Base-by-base conservation (phyloP, 2,113 vertebrate species). In the Smithornis capensis region DNA sequence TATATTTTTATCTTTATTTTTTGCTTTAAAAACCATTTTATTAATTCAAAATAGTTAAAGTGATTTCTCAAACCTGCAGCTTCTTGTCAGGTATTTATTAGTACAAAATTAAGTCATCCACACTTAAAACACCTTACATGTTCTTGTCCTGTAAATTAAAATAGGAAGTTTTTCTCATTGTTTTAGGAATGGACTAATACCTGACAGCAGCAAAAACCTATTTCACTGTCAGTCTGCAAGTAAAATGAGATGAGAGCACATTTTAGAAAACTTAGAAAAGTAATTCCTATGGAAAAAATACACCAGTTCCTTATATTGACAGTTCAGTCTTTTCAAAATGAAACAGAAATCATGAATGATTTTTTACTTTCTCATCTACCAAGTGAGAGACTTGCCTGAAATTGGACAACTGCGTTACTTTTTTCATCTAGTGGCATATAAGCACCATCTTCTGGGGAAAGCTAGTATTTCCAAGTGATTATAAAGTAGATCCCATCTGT, bases 381-480 rank as follows among this genome's bases (percentile, higher is more conserved):
- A 0, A 33, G 49, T 21, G 64, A 37, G 57, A 93, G 94, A 82
- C 4, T 35, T 28, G 7, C 4, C 17, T 42, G 68, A 89, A 69
- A 56, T 7, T 31, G 56, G 29, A 45, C 18, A n/a, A 68, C 19
- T 0, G 10, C 2, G 5, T 9, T 1, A 0, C 19, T 1, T 2
- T 52, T 81, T 35, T 68, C 83, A 21, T 97, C 95, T 86, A 83
- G 83, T 57, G 45, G 81, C 90, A 64, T 96, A 49, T 59, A 96
- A 68, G 90, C 85, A 92, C 98, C 98, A 98, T 87, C 98, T 97
- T 89, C 94, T 96, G 98, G 97, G 87, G 71, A 80, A 55, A 95
- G 29, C 14, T 63, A 29, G 55, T 68, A 93, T 35, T 90, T 81
- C 67, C 57, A 62, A 47, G 22, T 5, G 11, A 35, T 50, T 53